Percentiles rank a stretch among this genome's conserved stretches.
Conservation (phyloP, 2,113 vertebrate genomes). For the Colaptes auratus region DNA sequence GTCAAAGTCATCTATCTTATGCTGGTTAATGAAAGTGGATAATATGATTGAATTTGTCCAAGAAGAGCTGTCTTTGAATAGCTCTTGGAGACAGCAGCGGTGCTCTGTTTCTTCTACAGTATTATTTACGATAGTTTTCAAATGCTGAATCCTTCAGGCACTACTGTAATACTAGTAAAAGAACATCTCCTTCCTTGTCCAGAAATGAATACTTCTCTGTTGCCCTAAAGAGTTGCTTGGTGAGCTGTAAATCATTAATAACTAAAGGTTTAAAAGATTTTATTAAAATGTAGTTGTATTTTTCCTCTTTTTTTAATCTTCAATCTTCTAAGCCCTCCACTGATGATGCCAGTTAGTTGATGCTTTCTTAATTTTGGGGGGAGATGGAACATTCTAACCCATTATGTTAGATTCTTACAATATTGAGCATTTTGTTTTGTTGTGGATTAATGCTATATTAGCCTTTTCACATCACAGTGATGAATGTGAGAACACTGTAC, state of each 20-base stretch:
- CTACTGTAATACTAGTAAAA: not conserved
- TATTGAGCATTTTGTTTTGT: not conserved
- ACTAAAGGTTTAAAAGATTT: not conserved
- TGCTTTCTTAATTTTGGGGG: not conserved
- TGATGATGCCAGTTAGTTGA: not conserved
- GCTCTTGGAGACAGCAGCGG: not conserved
- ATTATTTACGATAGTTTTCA: not conserved
- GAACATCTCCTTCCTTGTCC: not conserved
- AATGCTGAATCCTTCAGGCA: not conserved
- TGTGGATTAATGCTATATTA: not conserved
- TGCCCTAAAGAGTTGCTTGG: not conserved
- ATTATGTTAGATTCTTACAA: not conserved
- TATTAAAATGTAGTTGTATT: not conserved
- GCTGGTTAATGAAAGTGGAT: conserved; percentile 14
- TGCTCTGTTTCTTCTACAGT: not conserved
- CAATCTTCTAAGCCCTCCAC: not conserved
- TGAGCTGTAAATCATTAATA: not conserved
- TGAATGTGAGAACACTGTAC: not conserved
- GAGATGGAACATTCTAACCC: not conserved
- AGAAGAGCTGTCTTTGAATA: not conserved
- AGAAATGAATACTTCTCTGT: not conserved
- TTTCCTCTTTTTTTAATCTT: not conserved
- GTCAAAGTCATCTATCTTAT: conserved; percentile 35
- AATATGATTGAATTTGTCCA: not conserved
- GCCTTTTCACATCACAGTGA: not conserved